Base-by-base conservation (phyloP, 1,140 invertebrate species). In the Panulirus ornatus region DNA sequence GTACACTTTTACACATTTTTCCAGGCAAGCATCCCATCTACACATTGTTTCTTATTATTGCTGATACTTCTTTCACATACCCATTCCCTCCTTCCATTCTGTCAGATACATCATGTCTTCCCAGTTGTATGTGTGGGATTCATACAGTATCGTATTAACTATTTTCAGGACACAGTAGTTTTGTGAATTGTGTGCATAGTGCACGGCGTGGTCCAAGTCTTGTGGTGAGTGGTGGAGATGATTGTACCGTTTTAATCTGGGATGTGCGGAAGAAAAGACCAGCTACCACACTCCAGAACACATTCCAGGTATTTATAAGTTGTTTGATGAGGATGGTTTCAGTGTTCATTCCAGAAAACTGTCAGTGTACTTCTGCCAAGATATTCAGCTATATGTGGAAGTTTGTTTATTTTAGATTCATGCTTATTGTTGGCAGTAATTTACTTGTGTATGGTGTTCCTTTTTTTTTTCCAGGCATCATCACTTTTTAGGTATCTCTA, bases 231-330 rank as follows among this genome's bases (percentile, higher is more conserved):
- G 99, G 97, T 14, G 97, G 97, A 92, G 99, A 99, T 94, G 99
- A 99, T 94, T 97, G 97, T 86, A 98, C 97, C 16, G 96, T 99
- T 81, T 96, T 97, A 93, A 95, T 99, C 36, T 99, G 99, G 98
- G 96, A 96, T 94, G 92, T 94, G 8, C 88, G 96, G 47, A 94
- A 94, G 86, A 94, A 94, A 92, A 94, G 97, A 96, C 94, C 96
- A 95, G 93, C 94, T 9, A 93, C 94, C 86, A 94, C 94, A 3
- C 95, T 96, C 90, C 94, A 95, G 92, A 95, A 94, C 88, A 93
- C 93, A 8, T 96, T 95, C 92, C 95, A 95, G 92, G 94, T 90
- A n/a, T 34, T 58, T n/a, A n/a, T n/a, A n/a, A n/a, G n/a, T n/a
- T n/a, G n/a, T n/a, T n/a, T n/a, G n/a, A n/a, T n/a, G n/a, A n/a